phyloP scores from a whole-genome alignment of 1,140 invertebrate genomes.

The Drosophila pectinifera region DNA sequence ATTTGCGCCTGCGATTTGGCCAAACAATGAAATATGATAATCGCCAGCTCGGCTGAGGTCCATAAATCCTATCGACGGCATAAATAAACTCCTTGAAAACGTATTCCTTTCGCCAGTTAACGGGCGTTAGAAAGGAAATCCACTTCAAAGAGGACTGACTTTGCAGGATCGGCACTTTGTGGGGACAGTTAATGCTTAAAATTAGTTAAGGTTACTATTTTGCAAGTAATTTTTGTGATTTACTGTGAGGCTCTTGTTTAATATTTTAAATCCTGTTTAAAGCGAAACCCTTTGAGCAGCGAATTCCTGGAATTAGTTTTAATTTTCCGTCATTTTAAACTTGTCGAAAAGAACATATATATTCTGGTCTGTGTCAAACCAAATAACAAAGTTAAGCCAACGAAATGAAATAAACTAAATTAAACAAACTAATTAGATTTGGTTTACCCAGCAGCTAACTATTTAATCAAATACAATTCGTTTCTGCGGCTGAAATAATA shows the following conservation, averaged over 20 bases:
- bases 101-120: constrained; percentile 9
- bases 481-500: constrained; percentile 5
- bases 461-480: constrained; percentile 12
- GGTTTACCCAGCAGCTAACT: background rate
- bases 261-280: background rate
- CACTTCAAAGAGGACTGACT: background rate
- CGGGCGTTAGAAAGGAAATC: constrained; percentile 17
- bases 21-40: constrained; percentile 64
- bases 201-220: background rate
- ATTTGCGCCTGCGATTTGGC: constrained; percentile 40
- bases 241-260: too few relatives aligned
- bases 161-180: background rate
- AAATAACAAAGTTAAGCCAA: background rate
- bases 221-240: too few relatives aligned
- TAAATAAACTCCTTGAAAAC: constrained; percentile 28
- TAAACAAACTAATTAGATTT: background rate
- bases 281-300: background rate
- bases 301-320: background rate
- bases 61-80: constrained; percentile 50
- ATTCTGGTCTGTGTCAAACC: background rate
- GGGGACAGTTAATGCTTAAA: background rate
- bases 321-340: background rate
- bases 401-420: background rate
- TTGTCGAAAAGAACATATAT: background rate
- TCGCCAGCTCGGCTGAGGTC: constrained; percentile 26